Evolutionary conservation across 2,797 vertebrate genomes (phyloP).

Genomic region (Esox lucius): DNA sequence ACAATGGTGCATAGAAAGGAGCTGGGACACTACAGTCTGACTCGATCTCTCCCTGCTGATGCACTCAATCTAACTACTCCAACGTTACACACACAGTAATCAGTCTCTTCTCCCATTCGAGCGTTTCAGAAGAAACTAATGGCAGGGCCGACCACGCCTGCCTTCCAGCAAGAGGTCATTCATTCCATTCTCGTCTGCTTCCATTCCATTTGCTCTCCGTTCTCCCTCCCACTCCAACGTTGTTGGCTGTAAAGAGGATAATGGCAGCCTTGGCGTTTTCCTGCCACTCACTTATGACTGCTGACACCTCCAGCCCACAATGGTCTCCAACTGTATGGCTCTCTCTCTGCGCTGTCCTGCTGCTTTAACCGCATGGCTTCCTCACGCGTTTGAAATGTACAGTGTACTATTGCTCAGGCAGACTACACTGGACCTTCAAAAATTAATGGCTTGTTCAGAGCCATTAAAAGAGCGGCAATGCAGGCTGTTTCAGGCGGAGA

Average conservation of each 20-base stretch:
- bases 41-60: slow-evolving; percentile 11
- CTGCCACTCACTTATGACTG: slow-evolving; percentile 60
- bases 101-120: slow-evolving; percentile 32
- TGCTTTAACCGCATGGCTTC: slow-evolving; percentile 56
- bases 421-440: slow-evolving; percentile 74
- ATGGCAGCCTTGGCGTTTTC: slow-evolving; percentile 60
- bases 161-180: slow-evolving; percentile 35
- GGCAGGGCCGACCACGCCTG: slow-evolving; percentile 42
- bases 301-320: slow-evolving; percentile 60
- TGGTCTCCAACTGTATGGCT: slow-evolving; percentile 55
- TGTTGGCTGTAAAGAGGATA: slow-evolving; percentile 57
- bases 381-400: slow-evolving; percentile 68
- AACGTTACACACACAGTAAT: slow-evolving; percentile 8
- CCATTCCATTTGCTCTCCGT: slow-evolving; percentile 51
- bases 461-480: slow-evolving; percentile 69
- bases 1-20: neutral
- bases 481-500: slow-evolving; percentile 68
- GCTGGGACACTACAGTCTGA: slow-evolving; percentile 3
- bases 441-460: slow-evolving; percentile 74
- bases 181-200: slow-evolving; percentile 51
- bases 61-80: slow-evolving; percentile 11
- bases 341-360: slow-evolving; percentile 26
- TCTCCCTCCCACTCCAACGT: slow-evolving; percentile 44
- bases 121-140: slow-evolving; percentile 40
- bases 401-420: slow-evolving; percentile 65